Evolutionary conservation across 2,113 vertebrate genomes (phyloP).

Genomic region (Phyllostomus hastatus): DNA sequence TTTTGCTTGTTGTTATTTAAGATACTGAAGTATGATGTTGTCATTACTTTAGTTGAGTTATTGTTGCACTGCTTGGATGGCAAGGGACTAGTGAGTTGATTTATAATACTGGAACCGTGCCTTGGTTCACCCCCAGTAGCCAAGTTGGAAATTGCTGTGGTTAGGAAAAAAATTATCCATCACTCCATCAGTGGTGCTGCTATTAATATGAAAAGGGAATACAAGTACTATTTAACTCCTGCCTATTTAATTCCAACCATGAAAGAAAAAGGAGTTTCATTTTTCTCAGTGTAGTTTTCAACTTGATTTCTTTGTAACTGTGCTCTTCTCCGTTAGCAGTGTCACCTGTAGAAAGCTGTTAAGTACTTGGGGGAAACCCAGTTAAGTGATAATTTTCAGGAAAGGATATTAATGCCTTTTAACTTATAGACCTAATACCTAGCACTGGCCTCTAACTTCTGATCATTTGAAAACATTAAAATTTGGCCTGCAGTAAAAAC

Average conservation of each 20-base stretch:
- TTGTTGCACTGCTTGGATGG: conserved; percentile 30
- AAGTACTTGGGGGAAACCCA: conserved; percentile 16
- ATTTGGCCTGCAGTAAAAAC: conserved; percentile 64
- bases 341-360: conserved; percentile 18
- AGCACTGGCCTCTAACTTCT: conserved; percentile 60
- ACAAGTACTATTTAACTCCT: not conserved
- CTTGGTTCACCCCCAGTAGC: not conserved
- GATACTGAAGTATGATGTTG: conserved; percentile 23
- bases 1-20: conserved; percentile 19
- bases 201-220: conserved; percentile 24
- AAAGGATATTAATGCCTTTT: conserved; percentile 48
- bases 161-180: conserved; percentile 36
- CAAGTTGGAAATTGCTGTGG: conserved; percentile 5
- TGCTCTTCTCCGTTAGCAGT: not conserved
- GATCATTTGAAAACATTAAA: conserved; percentile 67
- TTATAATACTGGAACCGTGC: conserved; percentile 7
- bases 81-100: conserved; percentile 29
- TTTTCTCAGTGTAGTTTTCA: conserved; percentile 56
- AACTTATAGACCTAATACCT: conserved; percentile 34
- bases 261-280: conserved; percentile 36
- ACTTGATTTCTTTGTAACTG: conserved; percentile 46
- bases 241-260: not conserved
- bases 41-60: conserved; percentile 26
- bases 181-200: not conserved
- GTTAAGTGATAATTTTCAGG: conserved; percentile 43